phyloP scores from a whole-genome alignment of 2,888 invertebrate genomes.

The Rhagonycha fulva region DNA sequence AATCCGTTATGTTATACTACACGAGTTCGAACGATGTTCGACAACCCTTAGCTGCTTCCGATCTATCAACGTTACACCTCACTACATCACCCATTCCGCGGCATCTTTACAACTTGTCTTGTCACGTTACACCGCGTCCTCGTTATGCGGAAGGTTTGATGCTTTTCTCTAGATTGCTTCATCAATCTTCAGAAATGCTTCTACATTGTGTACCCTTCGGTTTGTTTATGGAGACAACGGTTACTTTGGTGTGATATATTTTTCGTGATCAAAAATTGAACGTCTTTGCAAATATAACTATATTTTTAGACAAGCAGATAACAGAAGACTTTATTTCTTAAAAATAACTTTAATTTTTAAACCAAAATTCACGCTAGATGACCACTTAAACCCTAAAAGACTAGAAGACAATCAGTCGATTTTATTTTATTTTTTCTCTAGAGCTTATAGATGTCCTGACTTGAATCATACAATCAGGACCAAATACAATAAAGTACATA shows the following conservation, averaged over 20 bases:
- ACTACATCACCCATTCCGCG: constrained; percentile 41
- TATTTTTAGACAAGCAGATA: neutral
- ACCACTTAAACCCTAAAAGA: neutral
- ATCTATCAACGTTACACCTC: constrained; percentile 47
- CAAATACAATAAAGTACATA: too few relatives aligned
- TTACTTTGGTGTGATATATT: constrained; percentile 25
- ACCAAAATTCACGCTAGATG: too few relatives aligned
- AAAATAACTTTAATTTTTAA: neutral
- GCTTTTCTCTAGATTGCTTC: constrained; percentile 45
- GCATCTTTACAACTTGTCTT: constrained; percentile 47
- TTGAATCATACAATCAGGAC: neutral
- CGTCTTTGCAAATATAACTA: constrained; percentile 10
- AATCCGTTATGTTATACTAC: constrained; percentile 43
- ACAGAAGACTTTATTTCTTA: neutral
- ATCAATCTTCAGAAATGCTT: constrained; percentile 42
- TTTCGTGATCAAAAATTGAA: constrained; percentile 28
- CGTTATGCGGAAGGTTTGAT: constrained; percentile 45
- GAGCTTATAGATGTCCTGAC: neutral
- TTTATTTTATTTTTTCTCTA: neutral
- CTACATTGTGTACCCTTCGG: constrained; percentile 35
- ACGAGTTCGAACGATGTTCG: constrained; percentile 42
- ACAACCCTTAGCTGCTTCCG: constrained; percentile 41
- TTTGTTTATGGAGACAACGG: constrained; percentile 33
- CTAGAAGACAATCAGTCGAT: too few relatives aligned
- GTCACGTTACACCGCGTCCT: constrained; percentile 42